Evolutionary conservation across 2,888 invertebrate species (phyloP), one percentile per base, ranked within the genome.

Genomic region (Conistra vaccinii): DNA sequence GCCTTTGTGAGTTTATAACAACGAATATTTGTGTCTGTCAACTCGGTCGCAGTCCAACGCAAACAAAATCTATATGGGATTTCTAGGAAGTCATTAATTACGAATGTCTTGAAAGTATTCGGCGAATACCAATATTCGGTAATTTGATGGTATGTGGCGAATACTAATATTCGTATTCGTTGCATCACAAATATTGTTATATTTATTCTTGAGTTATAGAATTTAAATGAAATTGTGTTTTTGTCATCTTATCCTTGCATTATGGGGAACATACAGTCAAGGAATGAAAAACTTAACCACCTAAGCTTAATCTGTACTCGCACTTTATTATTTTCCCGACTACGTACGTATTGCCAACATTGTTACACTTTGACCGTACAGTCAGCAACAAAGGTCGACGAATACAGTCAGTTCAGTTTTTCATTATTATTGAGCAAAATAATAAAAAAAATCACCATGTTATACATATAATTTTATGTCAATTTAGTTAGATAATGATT

Each of bases 241-340:
- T 23, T 70, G 20, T 72, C 42, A 53, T 53, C n/a, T 53, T 67
- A 17, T 48, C 6, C 23, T 45, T 73, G 29, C 58, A 57, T 72
- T 17, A 35, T 48, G 23, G 35, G 26, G 5, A 17, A 20, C 10
- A 5, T 39, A 55, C 29, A n/a, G 14, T 32, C 17, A 29, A 51
- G 35, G 53, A 32, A n/a, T 57, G 23, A 0, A 39, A 58, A 39
- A 29, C 26, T 14, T 14, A 17, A 39, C 29, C 57, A 68, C 10
- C 29, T 29, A n/a, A 32, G 20, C n/a, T 6, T 39, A 17, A n/a
- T 29, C 5, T 53, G 45, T 23, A 57, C 32, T 35, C 7, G 72
- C 39, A 3, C 9, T 3, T 58, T 39, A 35, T 58, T 14, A 35
- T 26, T 55, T 23, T n/a, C 17, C 17, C 29, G 29, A 29, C 2